A percentile compares a stretch with the other conserved stretches of the same genome.
Conservation (phyloP, 2,797 vertebrate genomes). For the Poeciliopsis paucimaculata region DNA sequence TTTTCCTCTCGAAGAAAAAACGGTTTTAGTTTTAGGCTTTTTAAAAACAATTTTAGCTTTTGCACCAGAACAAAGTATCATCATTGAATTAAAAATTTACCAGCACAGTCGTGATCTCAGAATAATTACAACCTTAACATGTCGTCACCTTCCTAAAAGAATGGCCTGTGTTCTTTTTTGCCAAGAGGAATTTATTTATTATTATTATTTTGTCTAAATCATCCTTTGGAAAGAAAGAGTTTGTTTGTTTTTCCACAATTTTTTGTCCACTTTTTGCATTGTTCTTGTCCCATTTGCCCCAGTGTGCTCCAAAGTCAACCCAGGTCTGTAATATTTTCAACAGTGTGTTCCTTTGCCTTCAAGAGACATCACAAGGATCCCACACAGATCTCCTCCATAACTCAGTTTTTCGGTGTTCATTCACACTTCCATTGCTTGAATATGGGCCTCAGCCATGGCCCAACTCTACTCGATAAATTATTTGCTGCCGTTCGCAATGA, state of each 20-base stretch:
- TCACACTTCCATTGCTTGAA: neutral
- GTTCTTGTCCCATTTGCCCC: neutral
- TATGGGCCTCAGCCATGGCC: neutral
- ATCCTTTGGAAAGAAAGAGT: too few species aligned
- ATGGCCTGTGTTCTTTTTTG: too few species aligned
- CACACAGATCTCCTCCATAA: neutral
- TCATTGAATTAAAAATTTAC: neutral
- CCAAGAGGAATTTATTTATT: too few species aligned
- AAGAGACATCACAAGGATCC: neutral
- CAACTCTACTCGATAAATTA: too few species aligned
- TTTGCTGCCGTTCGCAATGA: neutral
- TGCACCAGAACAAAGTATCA: constrained; percentile 1
- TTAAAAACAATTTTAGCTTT: neutral
- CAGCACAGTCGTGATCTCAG: neutral
- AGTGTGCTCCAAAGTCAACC: neutral
- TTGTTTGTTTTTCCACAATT: too few species aligned
- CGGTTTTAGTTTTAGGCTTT: neutral
- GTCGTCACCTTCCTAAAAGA: neutral
- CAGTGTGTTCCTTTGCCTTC: neutral
- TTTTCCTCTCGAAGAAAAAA: neutral
- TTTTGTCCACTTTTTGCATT: neutral
- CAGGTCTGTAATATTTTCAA: neutral
- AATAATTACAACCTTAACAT: neutral
- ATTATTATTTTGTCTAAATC: too few species aligned
- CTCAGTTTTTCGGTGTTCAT: neutral